Base-by-base conservation (phyloP, 2,113 vertebrate species). In the Limnothrissa miodon region DNA sequence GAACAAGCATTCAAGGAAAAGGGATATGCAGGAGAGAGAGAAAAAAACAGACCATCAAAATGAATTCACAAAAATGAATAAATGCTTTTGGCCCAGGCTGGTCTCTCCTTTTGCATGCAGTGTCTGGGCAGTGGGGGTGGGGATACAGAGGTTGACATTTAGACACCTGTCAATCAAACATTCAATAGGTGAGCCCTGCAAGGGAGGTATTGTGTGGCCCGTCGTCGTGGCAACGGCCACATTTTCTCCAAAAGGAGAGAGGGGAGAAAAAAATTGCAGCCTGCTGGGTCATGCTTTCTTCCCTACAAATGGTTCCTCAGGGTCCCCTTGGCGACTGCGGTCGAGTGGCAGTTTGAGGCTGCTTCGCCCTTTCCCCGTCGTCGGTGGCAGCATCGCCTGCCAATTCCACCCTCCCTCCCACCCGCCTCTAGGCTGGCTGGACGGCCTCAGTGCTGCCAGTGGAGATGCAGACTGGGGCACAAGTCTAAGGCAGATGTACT, bases 91-190 rank as follows among this genome's bases (percentile, higher is more conserved):
- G 66, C 13, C 33, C 66, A 33, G 66, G 13, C 66, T 74, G 66
- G 66, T 74, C 66, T 33, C n/a, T 29, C 66, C 29, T 74, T 74
- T 74, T 13, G 66, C 59, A 74, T 13, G 11, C 29, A 15, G 33
- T 36, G 66, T 33, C 33, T 29, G 66, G 66, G 33, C 29, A 2
- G 66, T 74, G 66, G 10, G 62, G 29, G 66, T 74, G 66, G 66
- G 29, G 88, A 90, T 92, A 90, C 91, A 92, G 92, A 87, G 91
- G 91, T 89, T 94, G 93, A 92, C 92, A 94, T 93, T 93, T 93
- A 92, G 92, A 93, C 92, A 94, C 91, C 93, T 93, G 93, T 95
- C 93, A 94, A 93, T 94, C 93, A 95, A 90, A 91, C 91, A 92
- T 93, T 93, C 93, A 93, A 93, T 92, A 91, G 92, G 87, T 83